Evolutionary conservation across 2,888 invertebrate genomes (phyloP).

Genomic region (Tineola bisselliella): DNA sequence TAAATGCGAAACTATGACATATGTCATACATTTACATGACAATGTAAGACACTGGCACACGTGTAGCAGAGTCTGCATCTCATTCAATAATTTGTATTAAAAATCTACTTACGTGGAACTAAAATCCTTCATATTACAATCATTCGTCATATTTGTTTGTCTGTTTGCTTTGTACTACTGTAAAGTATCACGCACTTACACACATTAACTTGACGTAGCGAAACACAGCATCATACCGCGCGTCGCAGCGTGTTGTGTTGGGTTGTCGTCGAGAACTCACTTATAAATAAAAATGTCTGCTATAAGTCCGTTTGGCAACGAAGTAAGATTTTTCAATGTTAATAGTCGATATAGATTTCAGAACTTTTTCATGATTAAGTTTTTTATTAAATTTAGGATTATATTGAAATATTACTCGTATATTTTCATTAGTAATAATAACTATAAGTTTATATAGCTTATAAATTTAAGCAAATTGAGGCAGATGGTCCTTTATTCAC

Average conservation of each 20-base stretch:
- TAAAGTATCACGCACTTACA: background rate
- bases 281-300: conserved; percentile 3
- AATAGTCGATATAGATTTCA: background rate
- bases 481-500: too few relatives aligned
- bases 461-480: too few relatives aligned
- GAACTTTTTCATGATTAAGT: background rate
- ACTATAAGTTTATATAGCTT: too few relatives aligned
- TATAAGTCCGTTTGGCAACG: background rate
- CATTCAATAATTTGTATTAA: background rate
- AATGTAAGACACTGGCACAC: too few relatives aligned
- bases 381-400: too few relatives aligned
- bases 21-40: too few relatives aligned
- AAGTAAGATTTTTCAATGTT: background rate
- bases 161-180: background rate
- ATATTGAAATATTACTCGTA: too few relatives aligned
- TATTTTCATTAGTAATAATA: too few relatives aligned
- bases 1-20: too few relatives aligned
- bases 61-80: too few relatives aligned
- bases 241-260: background rate
- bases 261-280: background rate
- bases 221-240: background rate
- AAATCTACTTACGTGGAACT: conserved; percentile 54
- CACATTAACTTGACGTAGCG: background rate
- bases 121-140: conserved; percentile 58
- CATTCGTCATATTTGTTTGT: conserved; percentile 18